Percentiles rank a stretch among this genome's conserved stretches.
Conservation (phyloP, 2,797 vertebrate genomes). For the Alcedo atthis region DNA sequence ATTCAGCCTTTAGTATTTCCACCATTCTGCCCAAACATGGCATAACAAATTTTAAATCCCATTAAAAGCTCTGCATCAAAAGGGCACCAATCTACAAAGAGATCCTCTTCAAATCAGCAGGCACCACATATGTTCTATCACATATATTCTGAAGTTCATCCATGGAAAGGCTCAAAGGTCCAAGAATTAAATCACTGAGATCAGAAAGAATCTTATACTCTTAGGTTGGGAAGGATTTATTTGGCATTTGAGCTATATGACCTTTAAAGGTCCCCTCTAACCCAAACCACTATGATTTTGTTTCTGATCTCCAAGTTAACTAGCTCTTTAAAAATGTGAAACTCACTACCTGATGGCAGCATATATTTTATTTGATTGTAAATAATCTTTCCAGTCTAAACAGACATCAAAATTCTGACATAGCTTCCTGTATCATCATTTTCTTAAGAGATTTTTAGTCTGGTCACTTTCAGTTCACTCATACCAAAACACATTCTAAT, state of each 20-base stretch:
- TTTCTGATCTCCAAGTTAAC: not conserved
- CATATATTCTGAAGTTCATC: not conserved
- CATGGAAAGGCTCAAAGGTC: not conserved
- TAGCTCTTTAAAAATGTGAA: not conserved
- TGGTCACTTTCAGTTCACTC: not conserved
- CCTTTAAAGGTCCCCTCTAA: not conserved
- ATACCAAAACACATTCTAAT: not conserved
- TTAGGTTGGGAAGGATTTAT: not conserved
- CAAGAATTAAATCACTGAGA: not conserved
- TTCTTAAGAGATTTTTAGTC: not conserved
- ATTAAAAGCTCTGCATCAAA: not conserved
- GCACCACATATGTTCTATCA: not conserved
- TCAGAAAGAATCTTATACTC: not conserved
- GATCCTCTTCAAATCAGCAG: not conserved
- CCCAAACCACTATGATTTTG: not conserved
- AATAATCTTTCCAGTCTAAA: not conserved
- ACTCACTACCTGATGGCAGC: not conserved
- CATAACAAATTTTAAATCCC: not conserved
- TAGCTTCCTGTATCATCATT: not conserved
- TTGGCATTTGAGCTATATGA: not conserved
- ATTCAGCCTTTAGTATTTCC: not conserved
- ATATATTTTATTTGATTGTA: not conserved
- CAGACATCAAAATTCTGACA: not conserved
- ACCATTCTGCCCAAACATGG: fast-evolving
- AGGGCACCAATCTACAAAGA: not conserved